Evolutionary conservation across 2,888 invertebrate species (phyloP), one percentile per base, ranked within the genome.

Genomic region (Pomacea canaliculata): DNA sequence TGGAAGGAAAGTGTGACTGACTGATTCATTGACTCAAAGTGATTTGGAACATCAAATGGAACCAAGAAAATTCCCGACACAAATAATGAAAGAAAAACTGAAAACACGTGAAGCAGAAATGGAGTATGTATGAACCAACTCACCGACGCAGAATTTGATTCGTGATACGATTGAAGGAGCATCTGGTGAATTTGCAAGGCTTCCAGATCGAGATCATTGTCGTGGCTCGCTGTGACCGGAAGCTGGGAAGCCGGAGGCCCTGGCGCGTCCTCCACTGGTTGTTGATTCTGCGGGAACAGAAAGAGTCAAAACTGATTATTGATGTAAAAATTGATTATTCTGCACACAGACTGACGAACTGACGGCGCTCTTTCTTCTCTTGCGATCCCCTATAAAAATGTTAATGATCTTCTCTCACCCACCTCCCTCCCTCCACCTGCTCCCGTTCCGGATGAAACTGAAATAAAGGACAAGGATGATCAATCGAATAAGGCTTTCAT

Each of bases 161-260:
- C 68, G 7, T 74, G 74, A 51, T 74, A 74, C 13, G 69, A 69
- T 67, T 78, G 76, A 9, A 80, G 75, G 23, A 79, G 63, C 12
- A 78, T 76, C 23, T 79, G 79, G 51, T 76, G 79, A n/a, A 79
- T 51, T 19, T 79, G 79, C 27, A 79, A 67, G 9, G 76, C 78
- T 8, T 78, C 79, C n/a, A 80, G 76, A 67, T 80, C 80, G 60
- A 80, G 68, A 70, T 80, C 80, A n/a, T 16, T 62, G 23, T 69
- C 74, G 46, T 74, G 74, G 46, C 74, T 74, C 8, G 60, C 74
- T 46, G 59, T 74, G 5, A 74, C 74, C 62, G 74, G 74, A 69
- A 68, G 74, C 59, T 68, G 69, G 4, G 74, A 46, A 16, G 68
- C 48, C 18, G 60, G 49, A 12, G 74, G n/a, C 0, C 48, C 56